phyloP scores from a whole-genome alignment of 2,888 invertebrate genomes.

The Apoda limacodes region DNA sequence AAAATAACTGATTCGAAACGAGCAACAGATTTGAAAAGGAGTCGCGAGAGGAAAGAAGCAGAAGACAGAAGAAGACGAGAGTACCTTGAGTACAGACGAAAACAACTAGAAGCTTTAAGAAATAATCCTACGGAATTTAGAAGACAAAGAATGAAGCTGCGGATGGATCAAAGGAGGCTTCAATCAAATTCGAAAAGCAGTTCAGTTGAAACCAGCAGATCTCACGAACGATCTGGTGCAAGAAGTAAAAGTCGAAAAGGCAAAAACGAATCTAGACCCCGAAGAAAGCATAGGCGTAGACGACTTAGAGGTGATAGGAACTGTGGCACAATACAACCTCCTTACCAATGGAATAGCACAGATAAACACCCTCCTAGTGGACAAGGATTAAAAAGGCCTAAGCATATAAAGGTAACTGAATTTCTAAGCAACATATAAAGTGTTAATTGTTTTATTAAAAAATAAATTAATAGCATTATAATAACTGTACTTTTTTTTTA shows the following conservation, averaged over 20 bases:
- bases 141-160: conserved; percentile 38
- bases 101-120: conserved; percentile 44
- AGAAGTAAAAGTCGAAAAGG: conserved; percentile 30
- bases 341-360: conserved; percentile 47
- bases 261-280: conserved; percentile 30
- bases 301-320: conserved; percentile 48
- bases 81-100: conserved; percentile 44
- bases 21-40: conserved; percentile 57
- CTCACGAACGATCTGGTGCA: conserved; percentile 30
- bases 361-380: conserved; percentile 24
- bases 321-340: conserved; percentile 60
- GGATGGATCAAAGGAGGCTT: conserved; percentile 43
- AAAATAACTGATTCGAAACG: conserved; percentile 38
- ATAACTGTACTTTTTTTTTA: conserved; percentile 26
- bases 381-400: conserved; percentile 25
- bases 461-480: conserved; percentile 2
- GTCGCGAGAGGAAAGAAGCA: conserved; percentile 72
- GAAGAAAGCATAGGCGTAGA: conserved; percentile 44
- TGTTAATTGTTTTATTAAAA: not conserved
- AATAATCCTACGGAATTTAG: conserved; percentile 50
- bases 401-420: conserved; percentile 27
- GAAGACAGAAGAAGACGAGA: conserved; percentile 50
- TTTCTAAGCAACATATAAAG: too few relatives aligned
- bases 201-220: conserved; percentile 40
- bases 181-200: conserved; percentile 33